phyloP scores from a whole-genome alignment of 2,113 vertebrate species.

The Lathamus discolor region DNA sequence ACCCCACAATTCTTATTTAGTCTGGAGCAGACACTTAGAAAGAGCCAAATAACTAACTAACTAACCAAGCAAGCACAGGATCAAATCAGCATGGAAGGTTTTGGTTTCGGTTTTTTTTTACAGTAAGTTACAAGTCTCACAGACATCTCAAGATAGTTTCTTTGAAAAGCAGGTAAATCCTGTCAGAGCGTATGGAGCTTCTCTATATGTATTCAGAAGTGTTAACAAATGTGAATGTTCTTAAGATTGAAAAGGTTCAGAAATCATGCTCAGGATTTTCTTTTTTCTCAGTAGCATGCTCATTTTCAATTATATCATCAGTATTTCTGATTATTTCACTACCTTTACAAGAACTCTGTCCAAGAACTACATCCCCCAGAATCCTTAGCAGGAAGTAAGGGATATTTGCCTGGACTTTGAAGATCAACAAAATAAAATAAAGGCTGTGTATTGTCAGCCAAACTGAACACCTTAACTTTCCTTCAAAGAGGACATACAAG shows the following conservation, averaged over 20 bases:
- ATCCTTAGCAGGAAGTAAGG: neutral
- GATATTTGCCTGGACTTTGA: neutral
- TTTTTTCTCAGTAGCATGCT: neutral
- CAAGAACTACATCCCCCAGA: neutral
- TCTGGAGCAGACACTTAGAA: neutral
- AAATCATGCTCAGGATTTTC: neutral
- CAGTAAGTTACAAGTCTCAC: neutral
- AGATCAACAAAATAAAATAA: neutral
- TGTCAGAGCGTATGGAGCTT: neutral
- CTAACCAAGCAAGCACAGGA: neutral
- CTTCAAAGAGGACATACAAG: neutral
- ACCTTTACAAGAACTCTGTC: neutral
- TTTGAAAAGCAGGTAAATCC: neutral
- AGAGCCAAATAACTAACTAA: neutral
- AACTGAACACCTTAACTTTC: neutral
- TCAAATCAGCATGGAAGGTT: neutral
- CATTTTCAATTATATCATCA: neutral
- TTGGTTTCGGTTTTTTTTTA: no score
- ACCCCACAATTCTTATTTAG: neutral
- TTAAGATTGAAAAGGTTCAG: neutral
- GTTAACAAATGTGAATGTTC: neutral
- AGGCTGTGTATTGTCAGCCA: neutral
- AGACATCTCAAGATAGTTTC: neutral
- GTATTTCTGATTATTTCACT: neutral
- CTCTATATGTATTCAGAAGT: neutral